A percentile compares a stretch with the other conserved stretches of the same genome.
These are phyloP conservation scores for Erpetoichthys calabaricus DNA, from an alignment of 2,797 vertebrate species.

Conservation along the genomic window DNA sequence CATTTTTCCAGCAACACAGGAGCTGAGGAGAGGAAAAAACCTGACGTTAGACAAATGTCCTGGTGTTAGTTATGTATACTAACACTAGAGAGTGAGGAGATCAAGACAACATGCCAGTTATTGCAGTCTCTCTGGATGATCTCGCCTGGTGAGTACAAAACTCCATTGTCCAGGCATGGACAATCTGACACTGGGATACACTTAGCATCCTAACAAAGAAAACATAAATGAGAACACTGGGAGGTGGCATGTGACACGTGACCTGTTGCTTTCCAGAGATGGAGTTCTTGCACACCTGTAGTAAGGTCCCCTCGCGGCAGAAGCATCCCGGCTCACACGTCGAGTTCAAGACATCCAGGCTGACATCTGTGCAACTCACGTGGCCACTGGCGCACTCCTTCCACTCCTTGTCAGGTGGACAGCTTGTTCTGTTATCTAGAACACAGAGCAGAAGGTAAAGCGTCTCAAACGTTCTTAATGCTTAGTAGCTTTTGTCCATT, in stretches of 20 bases:
- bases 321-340: conserved; percentile 62
- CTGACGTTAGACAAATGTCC: neutral
- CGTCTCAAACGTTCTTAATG: neutral
- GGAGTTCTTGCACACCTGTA: conserved; percentile 44
- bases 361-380: conserved; percentile 57
- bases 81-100: neutral
- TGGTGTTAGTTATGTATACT: neutral
- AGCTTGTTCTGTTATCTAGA: conserved; percentile 40
- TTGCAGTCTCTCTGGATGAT: conserved; percentile 47
- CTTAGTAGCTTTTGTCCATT: no score
- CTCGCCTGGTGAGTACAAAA: conserved; percentile 42
- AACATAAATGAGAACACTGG: neutral
- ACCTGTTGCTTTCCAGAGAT: neutral
- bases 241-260: neutral
- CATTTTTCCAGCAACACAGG: conserved; percentile 56
- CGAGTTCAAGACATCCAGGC: conserved; percentile 12
- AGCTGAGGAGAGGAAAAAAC: conserved; percentile 34
- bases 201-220: conserved; percentile 39
- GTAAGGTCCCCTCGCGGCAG: conserved; percentile 42
- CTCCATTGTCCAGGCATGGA: conserved; percentile 48
- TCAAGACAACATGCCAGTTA: conserved; percentile 48
- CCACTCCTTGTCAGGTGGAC: conserved; percentile 56
- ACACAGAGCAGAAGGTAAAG: neutral
- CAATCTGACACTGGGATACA: conserved; percentile 53
- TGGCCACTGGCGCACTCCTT: conserved; percentile 42